Conservation (phyloP, 1,140 invertebrate genomes). For the Drosophila tani region DNA sequence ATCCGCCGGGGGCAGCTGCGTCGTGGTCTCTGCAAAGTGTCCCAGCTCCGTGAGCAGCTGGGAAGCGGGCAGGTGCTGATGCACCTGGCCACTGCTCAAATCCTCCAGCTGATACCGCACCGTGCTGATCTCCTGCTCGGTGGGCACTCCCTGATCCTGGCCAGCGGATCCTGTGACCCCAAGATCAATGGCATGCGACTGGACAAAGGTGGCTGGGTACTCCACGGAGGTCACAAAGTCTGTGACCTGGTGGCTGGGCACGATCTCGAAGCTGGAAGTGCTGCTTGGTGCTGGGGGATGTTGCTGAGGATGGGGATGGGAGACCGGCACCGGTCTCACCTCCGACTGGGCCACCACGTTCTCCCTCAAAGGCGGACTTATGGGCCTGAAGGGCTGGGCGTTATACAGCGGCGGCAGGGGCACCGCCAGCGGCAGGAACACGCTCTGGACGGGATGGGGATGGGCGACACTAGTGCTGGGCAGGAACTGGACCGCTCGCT, state of each 20-base stretch:
- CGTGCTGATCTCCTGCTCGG: slow-evolving; percentile 50
- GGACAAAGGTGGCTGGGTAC: slow-evolving; percentile 88
- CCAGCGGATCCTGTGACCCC: slow-evolving; percentile 21
- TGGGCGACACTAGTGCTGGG: slow-evolving; percentile 27
- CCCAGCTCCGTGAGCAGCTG: slow-evolving; percentile 77
- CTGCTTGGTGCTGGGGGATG: slow-evolving; percentile 24
- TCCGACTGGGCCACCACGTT: slow-evolving; percentile 75
- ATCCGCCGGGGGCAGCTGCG: slow-evolving; percentile 84
- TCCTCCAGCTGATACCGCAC: slow-evolving; percentile 79
- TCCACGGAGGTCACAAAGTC: slow-evolving; percentile 88
- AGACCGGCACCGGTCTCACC: slow-evolving; percentile 56
- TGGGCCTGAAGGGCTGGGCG: slow-evolving; percentile 86
- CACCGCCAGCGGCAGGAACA: slow-evolving; percentile 85
- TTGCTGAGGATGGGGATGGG: slow-evolving; percentile 29
- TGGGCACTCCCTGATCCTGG: neutral
- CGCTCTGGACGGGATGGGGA: slow-evolving; percentile 9
- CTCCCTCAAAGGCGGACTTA: slow-evolving; percentile 46
- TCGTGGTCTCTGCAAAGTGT: slow-evolving; percentile 51
- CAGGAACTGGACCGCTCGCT: slow-evolving; percentile 73
- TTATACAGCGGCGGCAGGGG: slow-evolving; percentile 87
- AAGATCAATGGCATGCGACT: slow-evolving; percentile 87
- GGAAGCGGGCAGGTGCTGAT: slow-evolving; percentile 75
- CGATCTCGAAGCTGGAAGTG: slow-evolving; percentile 85
- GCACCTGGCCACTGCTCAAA: slow-evolving; percentile 69
- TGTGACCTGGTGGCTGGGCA: slow-evolving; percentile 87